Percentiles rank a stretch among this genome's conserved stretches.
Evolutionary conservation across 2,797 vertebrate genomes (phyloP).

Genomic region (Thalassophryne amazonica): DNA sequence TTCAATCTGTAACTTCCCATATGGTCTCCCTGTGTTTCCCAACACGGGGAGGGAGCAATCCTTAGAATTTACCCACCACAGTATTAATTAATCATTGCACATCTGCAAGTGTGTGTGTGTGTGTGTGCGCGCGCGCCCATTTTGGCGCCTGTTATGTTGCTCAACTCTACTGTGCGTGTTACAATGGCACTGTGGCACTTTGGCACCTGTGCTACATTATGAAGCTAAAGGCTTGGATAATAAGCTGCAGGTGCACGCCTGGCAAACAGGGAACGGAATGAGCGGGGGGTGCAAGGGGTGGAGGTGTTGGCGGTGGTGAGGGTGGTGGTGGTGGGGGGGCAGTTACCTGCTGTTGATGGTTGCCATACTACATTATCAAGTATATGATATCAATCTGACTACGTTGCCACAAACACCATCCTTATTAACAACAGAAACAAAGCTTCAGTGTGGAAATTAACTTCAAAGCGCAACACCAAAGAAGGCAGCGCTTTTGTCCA

Average conservation of each 20-base stretch:
- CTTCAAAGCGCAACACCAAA: conserved; percentile 12
- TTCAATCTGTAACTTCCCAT: conserved; percentile 20
- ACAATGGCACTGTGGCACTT: conserved; percentile 58
- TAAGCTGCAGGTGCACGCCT: conserved; percentile 85
- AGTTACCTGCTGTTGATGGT: conserved; percentile 70
- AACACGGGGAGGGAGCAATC: conserved; percentile 39
- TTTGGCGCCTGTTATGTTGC: conserved; percentile 52
- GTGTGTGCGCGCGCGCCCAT: no score
- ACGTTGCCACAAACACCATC: conserved; percentile 10
- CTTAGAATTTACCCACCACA: conserved; percentile 33
- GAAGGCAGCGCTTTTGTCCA: conserved; percentile 23
- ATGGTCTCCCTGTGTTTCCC: conserved; percentile 37
- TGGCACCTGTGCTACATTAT: conserved; percentile 88
- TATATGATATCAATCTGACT: conserved; percentile 46
- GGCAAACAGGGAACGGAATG: conserved; percentile 59
- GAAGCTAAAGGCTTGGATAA: conserved; percentile 79
- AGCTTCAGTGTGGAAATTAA: conserved; percentile 22
- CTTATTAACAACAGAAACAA: conserved; percentile 15
- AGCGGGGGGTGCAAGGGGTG: conserved; percentile 10
- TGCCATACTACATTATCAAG: conserved; percentile 51
- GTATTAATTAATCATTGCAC: conserved; percentile 69
- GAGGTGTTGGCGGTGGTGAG: not conserved
- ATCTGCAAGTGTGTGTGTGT: conserved; percentile 65
- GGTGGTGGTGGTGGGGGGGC: conserved; percentile 6
- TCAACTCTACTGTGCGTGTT: conserved; percentile 42